phyloP scores from a whole-genome alignment of 2,113 vertebrate genomes.

The Danionella cerebrum region DNA sequence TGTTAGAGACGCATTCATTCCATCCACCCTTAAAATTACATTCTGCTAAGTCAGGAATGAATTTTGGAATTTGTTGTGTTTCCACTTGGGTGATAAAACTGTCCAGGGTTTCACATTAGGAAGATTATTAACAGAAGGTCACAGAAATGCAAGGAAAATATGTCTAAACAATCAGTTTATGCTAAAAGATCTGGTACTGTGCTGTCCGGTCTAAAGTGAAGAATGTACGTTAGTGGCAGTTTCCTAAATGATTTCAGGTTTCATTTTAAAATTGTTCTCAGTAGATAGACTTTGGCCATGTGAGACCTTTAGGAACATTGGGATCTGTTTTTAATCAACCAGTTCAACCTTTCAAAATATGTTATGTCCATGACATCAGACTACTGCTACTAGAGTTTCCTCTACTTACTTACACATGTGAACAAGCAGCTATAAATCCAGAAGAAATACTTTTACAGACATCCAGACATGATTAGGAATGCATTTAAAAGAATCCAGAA shows the following conservation, averaged over 20 bases:
- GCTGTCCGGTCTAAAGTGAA: conserved; percentile 1
- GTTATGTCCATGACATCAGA: conserved; percentile 34
- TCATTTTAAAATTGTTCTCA: neutral
- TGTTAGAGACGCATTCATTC: neutral
- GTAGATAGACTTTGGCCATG: neutral
- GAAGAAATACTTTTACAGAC: too few relatives aligned
- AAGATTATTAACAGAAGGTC: neutral
- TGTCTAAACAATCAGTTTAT: neutral
- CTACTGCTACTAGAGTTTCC: conserved; percentile 1
- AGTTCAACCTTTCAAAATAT: conserved; percentile 18
- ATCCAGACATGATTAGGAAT: neutral
- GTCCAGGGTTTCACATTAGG: neutral
- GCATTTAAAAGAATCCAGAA: neutral
- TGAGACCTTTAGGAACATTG: neutral
- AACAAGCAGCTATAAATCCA: conserved; percentile 1
- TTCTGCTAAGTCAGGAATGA: neutral
- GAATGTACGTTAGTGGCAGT: neutral
- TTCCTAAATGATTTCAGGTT: neutral
- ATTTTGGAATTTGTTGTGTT: neutral
- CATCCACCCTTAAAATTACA: neutral
- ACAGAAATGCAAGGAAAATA: neutral
- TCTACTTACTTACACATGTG: neutral
- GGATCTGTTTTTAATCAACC: conserved; percentile 15
- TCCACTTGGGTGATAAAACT: neutral
- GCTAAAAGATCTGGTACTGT: neutral